Base-by-base conservation (phyloP, 1,140 invertebrate genomes). In the Zophobas atratus region DNA sequence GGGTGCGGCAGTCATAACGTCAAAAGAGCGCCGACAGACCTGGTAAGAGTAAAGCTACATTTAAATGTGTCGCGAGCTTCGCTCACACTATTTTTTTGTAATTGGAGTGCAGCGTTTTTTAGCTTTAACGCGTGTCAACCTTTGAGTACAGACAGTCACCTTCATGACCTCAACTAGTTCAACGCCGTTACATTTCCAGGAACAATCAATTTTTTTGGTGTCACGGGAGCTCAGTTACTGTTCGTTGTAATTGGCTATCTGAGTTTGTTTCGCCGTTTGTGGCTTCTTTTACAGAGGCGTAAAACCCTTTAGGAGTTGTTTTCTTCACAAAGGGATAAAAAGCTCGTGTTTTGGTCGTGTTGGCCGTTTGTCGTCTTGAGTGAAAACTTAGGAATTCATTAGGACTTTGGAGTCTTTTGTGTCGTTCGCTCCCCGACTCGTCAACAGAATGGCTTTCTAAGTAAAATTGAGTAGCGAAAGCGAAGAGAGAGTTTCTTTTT, bases 381-480 rank as follows among this genome's bases (percentile, higher is more conserved):
- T 41, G 60, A 67, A 67, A 67, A 67, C 60, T 67, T 67, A 67
- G 60, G 60, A 67, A 67, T 67, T 67, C 60, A 67, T 67, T 67
- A 67, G 60, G 60, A 67, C 60, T 67, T 51, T 46, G n/a, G 53
- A 33, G 34, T 60, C 56, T 60, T 60, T 67, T 67, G 60, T 67
- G 60, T 67, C 60, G n/a, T 2, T 20, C n/a, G 6, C n/a, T 51
- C 49, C 43, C 20, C 4, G 49, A 2, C 4, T 51, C 49, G 60
- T 67, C 41, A 46, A 67, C 60, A 43, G 33, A 43, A 67, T n/a
- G 60, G 6, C 60, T 67, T 67, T 43, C 39, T 20, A n/a, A 60
- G 35, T 35, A 35, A 38, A 3, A 46, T 46, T 46, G 43, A 46
- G 43, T 46, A 46, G 3, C 43, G 43, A 46, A 46, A 20, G 49